Conservation (phyloP, 2,113 vertebrate species). For the Vireo altiloquus region DNA sequence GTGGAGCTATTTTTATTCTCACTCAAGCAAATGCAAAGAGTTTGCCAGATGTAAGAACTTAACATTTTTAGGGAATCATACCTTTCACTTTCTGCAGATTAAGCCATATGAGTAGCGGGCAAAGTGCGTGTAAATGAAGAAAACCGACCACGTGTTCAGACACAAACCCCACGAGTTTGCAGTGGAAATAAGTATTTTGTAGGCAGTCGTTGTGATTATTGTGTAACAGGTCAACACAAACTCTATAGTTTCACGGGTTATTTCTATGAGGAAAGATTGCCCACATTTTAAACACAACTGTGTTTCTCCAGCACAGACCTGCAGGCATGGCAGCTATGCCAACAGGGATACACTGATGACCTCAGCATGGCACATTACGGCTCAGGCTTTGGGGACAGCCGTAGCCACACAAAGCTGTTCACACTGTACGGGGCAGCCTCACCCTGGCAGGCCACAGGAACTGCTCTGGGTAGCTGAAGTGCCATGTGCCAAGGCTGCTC, state of each 20-base stretch:
- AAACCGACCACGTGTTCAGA: neutral
- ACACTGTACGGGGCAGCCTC: fast-evolving
- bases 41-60: neutral
- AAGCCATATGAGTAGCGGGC: neutral
- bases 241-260: neutral
- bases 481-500: neutral
- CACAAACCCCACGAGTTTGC: neutral
- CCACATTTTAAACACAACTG: neutral
- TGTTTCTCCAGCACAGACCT: neutral
- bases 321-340: neutral
- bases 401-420: neutral
- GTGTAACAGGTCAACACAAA: neutral
- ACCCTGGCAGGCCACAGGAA: neutral
- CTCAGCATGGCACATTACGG: fast-evolving
- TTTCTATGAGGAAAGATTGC: neutral
- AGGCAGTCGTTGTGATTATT: neutral
- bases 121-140: neutral
- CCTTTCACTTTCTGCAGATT: neutral
- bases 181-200: neutral
- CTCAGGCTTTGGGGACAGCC: fast-evolving
- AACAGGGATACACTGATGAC: neutral
- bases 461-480: neutral
- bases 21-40: neutral
- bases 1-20: conserved; percentile 7
- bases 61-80: neutral